Base-by-base conservation (phyloP, 1,140 invertebrate genomes). In the Conus ventricosus region DNA sequence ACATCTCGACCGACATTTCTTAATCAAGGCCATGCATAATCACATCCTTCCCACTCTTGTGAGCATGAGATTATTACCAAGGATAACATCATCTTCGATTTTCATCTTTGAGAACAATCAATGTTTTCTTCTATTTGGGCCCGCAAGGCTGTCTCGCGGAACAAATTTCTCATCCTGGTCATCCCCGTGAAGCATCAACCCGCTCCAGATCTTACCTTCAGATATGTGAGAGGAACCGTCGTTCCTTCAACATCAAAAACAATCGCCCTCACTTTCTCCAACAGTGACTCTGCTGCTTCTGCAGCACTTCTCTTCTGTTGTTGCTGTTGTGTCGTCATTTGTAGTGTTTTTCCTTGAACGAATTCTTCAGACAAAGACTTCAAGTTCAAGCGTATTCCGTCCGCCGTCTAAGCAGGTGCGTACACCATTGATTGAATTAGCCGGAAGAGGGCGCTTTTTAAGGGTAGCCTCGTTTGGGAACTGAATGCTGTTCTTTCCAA, bases 231-330 rank as follows among this genome's bases (percentile, higher is more conserved):
- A 88, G 97, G 97, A 51, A 97, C 97, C 57, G 97, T 97, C 75
- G 97, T 98, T 91, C 97, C 97, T 95, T 98, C 97, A 94, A 98
- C 97, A 93, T 98, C 97, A 55, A 97, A 94, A 54, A 98, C 92
- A 80, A 97, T 85, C 39, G 92, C 94, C 84, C 94, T 94, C 27
- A 95, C 92, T 51, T 92, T 93, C 83, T 94, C 93, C 57, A 95
- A 84, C 60, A 94, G 87, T 53, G 93, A 92, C 78, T 94, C 92
- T 71, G 10, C 67, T 87, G 92, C 91, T 89, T 95, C 94, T 89
- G 93, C 91, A 80, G 93, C 90, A 78, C 91, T 90, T 90, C 94
- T 91, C 92, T 95, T 95, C 80, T 92, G 89, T 86, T 87, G 90
- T 60, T 89, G 6, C 23, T 20, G 11, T 71, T 4, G 67, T 71